phyloP scores from a whole-genome alignment of 2,888 invertebrate genomes.

The Mechanitis mazaeus region DNA sequence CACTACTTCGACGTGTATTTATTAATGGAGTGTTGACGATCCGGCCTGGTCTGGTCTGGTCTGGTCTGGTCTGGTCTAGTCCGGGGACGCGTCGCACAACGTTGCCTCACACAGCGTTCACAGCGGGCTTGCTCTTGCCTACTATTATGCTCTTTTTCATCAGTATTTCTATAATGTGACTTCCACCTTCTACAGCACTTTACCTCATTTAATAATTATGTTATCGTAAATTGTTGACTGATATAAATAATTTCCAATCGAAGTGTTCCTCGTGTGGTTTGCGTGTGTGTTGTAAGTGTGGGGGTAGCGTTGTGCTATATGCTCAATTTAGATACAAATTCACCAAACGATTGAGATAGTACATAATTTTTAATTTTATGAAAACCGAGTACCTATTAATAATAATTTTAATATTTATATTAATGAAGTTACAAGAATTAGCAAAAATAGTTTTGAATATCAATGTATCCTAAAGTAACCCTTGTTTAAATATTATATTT shows the following conservation, averaged over 20 bases:
- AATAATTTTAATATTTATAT: constrained; percentile 76
- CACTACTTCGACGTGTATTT: constrained; percentile 23
- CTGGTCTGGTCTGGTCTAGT: no score
- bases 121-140: constrained; percentile 42
- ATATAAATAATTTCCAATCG: constrained; percentile 71
- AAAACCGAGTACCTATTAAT: constrained; percentile 75
- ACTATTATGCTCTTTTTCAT: constrained; percentile 48
- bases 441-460: constrained; percentile 46
- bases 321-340: constrained; percentile 76
- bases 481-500: constrained; percentile 49
- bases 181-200: constrained; percentile 67
- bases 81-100: constrained; percentile 44
- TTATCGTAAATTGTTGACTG: constrained; percentile 72
- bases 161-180: constrained; percentile 72
- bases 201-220: constrained; percentile 68
- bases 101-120: constrained; percentile 67
- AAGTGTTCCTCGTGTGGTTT: constrained; percentile 69
- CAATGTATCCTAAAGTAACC: constrained; percentile 48
- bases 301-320: constrained; percentile 76
- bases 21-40: neutral
- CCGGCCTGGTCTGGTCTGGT: no score
- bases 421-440: constrained; percentile 71
- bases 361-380: constrained; percentile 73
- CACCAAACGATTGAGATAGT: constrained; percentile 74
- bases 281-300: constrained; percentile 62